Percentiles rank a stretch among this genome's conserved stretches.
Evolutionary conservation across 2,797 vertebrate genomes (phyloP).

Genomic region (Chrosomus eos): DNA sequence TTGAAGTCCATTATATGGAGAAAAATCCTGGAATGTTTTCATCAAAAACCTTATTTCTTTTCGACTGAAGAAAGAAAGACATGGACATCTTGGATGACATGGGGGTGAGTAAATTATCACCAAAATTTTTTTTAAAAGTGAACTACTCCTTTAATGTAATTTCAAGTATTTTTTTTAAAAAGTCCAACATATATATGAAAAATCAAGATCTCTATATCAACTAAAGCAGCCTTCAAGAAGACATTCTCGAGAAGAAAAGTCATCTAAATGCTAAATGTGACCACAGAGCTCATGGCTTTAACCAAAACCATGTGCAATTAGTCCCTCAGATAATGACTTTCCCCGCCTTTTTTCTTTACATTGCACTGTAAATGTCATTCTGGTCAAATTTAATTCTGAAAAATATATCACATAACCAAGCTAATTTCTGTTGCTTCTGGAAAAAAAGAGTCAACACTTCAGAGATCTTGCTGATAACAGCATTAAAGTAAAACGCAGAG

Average conservation of each 20-base stretch:
- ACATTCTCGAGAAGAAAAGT: conserved; percentile 11
- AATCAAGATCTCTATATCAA: background rate
- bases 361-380: background rate
- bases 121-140: too few species aligned
- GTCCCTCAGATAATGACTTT: background rate
- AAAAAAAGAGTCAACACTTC: conserved; percentile 19
- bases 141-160: too few species aligned
- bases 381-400: background rate
- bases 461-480: conserved; percentile 30
- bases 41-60: too few species aligned
- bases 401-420: background rate
- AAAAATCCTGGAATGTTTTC: too few species aligned
- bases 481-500: conserved; percentile 26
- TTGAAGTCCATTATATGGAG: too few species aligned
- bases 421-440: conserved; percentile 7
- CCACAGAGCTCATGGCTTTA: conserved; percentile 18
- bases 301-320: conserved; percentile 14
- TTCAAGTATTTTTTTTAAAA: background rate
- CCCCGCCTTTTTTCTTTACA: background rate
- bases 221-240: background rate
- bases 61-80: too few species aligned
- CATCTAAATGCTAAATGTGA: conserved; percentile 1
- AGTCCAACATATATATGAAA: too few species aligned
- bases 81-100: too few species aligned
- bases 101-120: too few species aligned